Percentiles rank a stretch among this genome's conserved stretches.
Conservation (phyloP, 2,113 vertebrate species). For the Esox niger region DNA sequence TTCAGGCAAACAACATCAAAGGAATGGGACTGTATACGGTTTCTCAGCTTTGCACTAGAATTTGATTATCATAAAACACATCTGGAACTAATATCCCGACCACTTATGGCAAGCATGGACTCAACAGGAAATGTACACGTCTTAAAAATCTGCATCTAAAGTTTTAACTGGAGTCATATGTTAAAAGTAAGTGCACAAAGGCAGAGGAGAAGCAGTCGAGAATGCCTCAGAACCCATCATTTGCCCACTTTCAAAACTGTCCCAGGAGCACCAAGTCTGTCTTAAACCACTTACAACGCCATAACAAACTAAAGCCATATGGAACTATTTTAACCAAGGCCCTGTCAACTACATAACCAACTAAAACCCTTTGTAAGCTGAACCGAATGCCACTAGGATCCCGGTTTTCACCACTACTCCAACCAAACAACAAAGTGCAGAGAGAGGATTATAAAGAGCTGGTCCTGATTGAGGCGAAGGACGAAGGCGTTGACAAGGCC, state of each 20-base stretch:
- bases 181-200: not conserved
- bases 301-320: too few relatives aligned
- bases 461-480: too few relatives aligned
- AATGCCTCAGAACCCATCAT: not conserved
- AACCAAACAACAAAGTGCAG: too few relatives aligned
- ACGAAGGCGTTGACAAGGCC: too few relatives aligned
- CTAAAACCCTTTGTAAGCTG: too few relatives aligned
- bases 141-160: constrained; percentile 18
- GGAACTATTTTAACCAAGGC: too few relatives aligned
- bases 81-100: constrained; percentile 21
- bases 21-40: not conserved
- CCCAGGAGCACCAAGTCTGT: not conserved
- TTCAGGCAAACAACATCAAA: not conserved
- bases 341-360: too few relatives aligned
- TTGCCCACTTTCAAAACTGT: not conserved
- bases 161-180: constrained; percentile 28
- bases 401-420: too few relatives aligned
- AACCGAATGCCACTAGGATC: too few relatives aligned
- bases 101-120: constrained; percentile 11
- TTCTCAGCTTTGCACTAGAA: constrained; percentile 1
- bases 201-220: not conserved
- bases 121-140: constrained; percentile 26
- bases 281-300: not conserved
- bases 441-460: too few relatives aligned
- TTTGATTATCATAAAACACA: constrained; percentile 15